Conservation (phyloP, 2,888 invertebrate genomes). For the Cetonia aurata region DNA sequence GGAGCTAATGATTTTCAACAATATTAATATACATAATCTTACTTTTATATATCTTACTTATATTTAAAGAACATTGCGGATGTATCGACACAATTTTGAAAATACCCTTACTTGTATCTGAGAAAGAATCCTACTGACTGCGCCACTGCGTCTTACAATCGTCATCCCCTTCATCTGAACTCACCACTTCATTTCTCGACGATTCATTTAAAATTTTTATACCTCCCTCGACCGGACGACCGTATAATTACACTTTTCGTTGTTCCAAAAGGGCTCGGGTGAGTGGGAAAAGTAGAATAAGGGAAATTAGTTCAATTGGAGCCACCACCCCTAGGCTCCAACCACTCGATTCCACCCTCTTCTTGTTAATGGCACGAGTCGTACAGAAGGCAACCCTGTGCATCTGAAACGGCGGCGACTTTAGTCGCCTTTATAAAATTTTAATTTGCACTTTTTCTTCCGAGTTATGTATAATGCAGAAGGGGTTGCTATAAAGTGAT, state of each 20-base stretch:
- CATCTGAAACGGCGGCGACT: slow-evolving; percentile 17
- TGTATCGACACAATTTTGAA: neutral
- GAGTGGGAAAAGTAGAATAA: slow-evolving; percentile 43
- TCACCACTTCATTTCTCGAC: slow-evolving; percentile 35
- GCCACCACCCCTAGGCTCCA: slow-evolving; percentile 4
- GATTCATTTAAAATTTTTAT: slow-evolving; percentile 46
- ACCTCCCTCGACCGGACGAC: slow-evolving; percentile 41
- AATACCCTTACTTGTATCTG: neutral
- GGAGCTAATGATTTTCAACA: no score
- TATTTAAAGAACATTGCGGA: neutral
- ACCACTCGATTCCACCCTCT: neutral
- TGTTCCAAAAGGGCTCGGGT: slow-evolving; percentile 42
- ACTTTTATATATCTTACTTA: no score
- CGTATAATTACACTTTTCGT: slow-evolving; percentile 47
- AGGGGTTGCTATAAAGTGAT: neutral
- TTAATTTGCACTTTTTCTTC: slow-evolving; percentile 20
- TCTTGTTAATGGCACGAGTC: slow-evolving; percentile 26
- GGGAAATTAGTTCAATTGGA: slow-evolving; percentile 43
- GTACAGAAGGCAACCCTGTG: slow-evolving; percentile 12
- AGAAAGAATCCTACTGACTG: neutral
- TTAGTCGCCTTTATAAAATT: slow-evolving; percentile 28
- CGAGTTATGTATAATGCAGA: neutral
- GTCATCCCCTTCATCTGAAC: slow-evolving; percentile 2
- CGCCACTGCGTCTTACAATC: neutral
- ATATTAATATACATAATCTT: no score